Conservation (phyloP, 2,113 vertebrate genomes). For the Etia nguti region DNA sequence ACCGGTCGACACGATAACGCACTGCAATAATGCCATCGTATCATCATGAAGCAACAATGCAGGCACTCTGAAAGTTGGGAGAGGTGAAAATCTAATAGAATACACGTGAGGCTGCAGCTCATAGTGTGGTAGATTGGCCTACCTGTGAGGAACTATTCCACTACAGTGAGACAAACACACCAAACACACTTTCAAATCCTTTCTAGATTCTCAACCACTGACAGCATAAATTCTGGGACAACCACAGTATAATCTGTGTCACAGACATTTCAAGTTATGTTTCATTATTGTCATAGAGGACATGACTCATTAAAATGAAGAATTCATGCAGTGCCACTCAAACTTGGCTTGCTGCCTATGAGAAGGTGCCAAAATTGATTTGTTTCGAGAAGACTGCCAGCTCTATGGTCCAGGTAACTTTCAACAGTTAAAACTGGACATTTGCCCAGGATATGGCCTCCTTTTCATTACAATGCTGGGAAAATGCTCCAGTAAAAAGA, state of each 20-base stretch:
- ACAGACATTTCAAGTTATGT: not conserved
- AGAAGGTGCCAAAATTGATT: not conserved
- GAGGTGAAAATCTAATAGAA: accelerated
- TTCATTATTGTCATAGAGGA: not conserved
- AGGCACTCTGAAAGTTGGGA: not conserved
- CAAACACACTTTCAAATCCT: not conserved
- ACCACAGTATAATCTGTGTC: not conserved
- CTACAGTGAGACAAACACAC: not conserved
- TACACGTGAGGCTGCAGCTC: not conserved
- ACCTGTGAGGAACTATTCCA: not conserved
- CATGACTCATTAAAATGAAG: not conserved
- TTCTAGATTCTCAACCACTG: not conserved
- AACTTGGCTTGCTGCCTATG: not conserved
- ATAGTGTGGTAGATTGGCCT: not conserved
- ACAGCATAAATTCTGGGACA: not conserved
- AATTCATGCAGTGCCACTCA: not conserved
- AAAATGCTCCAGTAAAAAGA: not conserved
- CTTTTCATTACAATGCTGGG: slow-evolving; percentile 2
- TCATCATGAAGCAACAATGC: not conserved
- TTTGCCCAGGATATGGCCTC: not conserved
- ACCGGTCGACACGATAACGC: not conserved
- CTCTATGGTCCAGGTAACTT: not conserved
- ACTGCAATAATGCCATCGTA: not conserved
- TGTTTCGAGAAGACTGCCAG: not conserved
- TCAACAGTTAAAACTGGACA: not conserved